Base-by-base conservation (phyloP, 2,888 invertebrate species). In the Drosophila falleni region DNA sequence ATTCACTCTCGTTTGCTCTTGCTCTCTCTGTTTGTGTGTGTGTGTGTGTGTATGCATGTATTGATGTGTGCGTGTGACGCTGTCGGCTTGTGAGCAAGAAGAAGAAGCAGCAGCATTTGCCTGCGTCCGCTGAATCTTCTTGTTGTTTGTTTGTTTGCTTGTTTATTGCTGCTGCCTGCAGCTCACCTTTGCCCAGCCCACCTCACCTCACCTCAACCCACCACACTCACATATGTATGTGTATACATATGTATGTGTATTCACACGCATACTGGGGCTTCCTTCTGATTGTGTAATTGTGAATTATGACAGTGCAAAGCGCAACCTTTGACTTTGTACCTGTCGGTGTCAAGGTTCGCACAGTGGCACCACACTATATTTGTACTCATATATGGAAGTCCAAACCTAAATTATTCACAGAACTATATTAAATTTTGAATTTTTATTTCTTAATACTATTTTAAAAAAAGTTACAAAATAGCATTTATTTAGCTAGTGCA, bases 281-380 rank as follows among this genome's bases (percentile, higher is more conserved):
- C 73, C 56, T 66, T 62, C 54, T 64, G 70, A 65, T 78, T 78
- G 78, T 78, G 70, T 74, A 78, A 81, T 78, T 81, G 62, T 46
- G 53, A 81, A 73, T 74, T 79, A 74, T 69, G 51, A 62, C 73
- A 59, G 60, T 44, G 63, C 26, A 64, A 74, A 74, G 74, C 67
- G 61, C 53, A 79, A 75, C 62, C 80, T 79, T 75, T 74, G 33
- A 46, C 71, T 51, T 62, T 47, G 35, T 47, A 33, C 47, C 44
- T 39, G 67, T 49, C 60, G 47, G 47, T 61, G 79, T 79, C 74
- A 67, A 74, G 74, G 79, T 59, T 61, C 19, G 54, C 58, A 66
- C 60, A 58, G 58, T 62, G 58, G 46, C 15, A 44, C 56, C 44
- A 44, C 13, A 23, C 8, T 44, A 16, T n/a, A n/a, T n/a, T n/a